Percentiles rank a stretch among this genome's conserved stretches.
These are phyloP conservation scores for Caracal caracal DNA, from an alignment of 2,113 vertebrate species.

Conservation along the genomic window DNA sequence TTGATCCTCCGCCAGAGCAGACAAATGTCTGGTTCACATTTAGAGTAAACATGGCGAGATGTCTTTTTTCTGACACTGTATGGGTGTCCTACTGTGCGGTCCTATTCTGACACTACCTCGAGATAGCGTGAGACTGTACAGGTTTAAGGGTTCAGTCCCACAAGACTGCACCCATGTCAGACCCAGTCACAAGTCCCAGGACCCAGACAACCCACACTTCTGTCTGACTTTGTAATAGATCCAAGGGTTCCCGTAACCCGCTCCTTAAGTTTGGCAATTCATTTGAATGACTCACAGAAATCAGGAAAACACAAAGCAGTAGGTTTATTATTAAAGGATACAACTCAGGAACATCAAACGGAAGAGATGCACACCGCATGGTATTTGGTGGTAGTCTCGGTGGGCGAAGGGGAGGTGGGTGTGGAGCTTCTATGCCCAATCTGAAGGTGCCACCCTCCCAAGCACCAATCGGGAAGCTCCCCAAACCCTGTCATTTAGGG, in stretches of 20 bases:
- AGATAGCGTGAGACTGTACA: background rate
- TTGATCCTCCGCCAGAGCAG: background rate
- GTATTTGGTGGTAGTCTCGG: background rate
- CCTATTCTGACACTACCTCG: background rate
- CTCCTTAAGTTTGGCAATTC: background rate
- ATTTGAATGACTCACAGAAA: background rate
- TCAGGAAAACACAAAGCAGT: background rate
- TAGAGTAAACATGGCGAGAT: background rate
- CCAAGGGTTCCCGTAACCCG: background rate
- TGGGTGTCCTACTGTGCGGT: too few relatives aligned
- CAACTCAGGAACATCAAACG: background rate
- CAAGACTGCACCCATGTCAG: background rate
- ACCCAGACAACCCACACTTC: background rate
- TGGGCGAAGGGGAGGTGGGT: accelerated
- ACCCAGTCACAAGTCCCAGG: background rate
- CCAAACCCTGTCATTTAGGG: background rate
- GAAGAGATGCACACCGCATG: background rate
- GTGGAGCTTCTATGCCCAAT: background rate
- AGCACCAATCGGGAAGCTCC: background rate
- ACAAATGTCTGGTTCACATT: background rate
- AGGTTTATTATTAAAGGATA: background rate
- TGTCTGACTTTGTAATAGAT: background rate
- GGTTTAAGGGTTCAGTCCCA: background rate
- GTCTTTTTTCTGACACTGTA: background rate
- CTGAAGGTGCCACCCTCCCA: background rate